Base-by-base conservation (phyloP, 1,140 invertebrate species). In the Lutraria rhynchaena region DNA sequence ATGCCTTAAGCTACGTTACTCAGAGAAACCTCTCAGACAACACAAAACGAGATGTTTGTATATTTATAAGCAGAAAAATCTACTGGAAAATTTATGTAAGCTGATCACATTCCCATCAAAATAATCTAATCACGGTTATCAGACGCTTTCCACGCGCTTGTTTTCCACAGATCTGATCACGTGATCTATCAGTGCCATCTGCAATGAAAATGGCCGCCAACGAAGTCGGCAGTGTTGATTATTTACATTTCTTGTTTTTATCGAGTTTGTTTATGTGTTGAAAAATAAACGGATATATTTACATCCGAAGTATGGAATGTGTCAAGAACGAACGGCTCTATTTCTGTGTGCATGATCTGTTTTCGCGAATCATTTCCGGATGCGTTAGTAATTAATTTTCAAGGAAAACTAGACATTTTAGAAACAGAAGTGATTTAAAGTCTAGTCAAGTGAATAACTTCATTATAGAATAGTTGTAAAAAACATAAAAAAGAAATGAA, bases 261-360 rank as follows among this genome's bases (percentile, higher is more conserved):
- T 70, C 76, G 46, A 80, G 46, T 70, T 80, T 80, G 65, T 80
- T 80, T 80, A 80, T 80, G 76, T 80, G 76, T 80, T 80, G 76
- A 80, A 80, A 80, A 80, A 80, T 80, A 80, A 80, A 80, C 61
- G 53, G n/a, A 57, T 55, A 57, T 80, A 61, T 70, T 58, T 70
- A 69, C 63, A 69, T 67, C 60, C 35, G 44, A 57, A 61, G 58
- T 35, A 61, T 61, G 55, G 73, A 75, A 75, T 60, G 73, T 75
- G 58, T 61, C 57, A 75, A 60, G 58, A 73, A 41, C 15, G 22
- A 15, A n/a, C 58, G 35, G 35, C 19, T 73, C 11, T 44, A 44
- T 57, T 22, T 27, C 37, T 1, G 29, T 58, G 31, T n/a, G 31
- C 27, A 24, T 1, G 19, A n/a, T 58, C 55, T 22, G 24, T 31